Conservation (phyloP, 2,888 invertebrate genomes). For the Lydus trimaculatus region DNA sequence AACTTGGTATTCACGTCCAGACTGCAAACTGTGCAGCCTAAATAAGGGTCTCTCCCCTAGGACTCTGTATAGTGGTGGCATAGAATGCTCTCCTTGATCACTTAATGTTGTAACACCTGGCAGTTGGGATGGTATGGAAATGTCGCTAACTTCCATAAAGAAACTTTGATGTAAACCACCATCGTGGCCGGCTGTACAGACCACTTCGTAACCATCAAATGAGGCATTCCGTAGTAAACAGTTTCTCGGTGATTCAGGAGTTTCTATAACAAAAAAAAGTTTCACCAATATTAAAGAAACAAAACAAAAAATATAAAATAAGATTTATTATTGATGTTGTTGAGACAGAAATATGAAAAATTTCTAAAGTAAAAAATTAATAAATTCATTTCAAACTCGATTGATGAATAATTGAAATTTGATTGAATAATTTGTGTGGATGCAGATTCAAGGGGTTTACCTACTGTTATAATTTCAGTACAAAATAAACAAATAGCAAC, state of each 20-base stretch:
- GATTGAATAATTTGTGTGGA: neutral
- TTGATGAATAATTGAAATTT: neutral
- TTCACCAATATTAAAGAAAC: neutral
- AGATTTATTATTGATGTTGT: too few species aligned
- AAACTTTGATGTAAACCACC: slow-evolving; percentile 85
- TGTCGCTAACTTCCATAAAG: slow-evolving; percentile 78
- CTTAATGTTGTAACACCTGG: slow-evolving; percentile 59
- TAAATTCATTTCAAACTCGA: too few species aligned
- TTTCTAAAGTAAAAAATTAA: too few species aligned
- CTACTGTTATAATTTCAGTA: too few species aligned
- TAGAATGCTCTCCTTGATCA: slow-evolving; percentile 56
- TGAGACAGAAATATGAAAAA: too few species aligned
- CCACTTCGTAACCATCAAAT: slow-evolving; percentile 68
- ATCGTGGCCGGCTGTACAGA: slow-evolving; percentile 80
- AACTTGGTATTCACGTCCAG: slow-evolving; percentile 80
- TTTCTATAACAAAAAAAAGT: slow-evolving; percentile 63
- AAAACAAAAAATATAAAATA: too few species aligned
- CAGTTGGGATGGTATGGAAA: slow-evolving; percentile 58
- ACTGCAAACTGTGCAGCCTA: slow-evolving; percentile 75
- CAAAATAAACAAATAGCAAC: too few species aligned
- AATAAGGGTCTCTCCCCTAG: slow-evolving; percentile 75
- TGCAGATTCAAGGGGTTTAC: neutral
- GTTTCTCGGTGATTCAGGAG: slow-evolving; percentile 78
- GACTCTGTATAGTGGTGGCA: slow-evolving; percentile 64
- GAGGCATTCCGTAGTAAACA: slow-evolving; percentile 76